These are phyloP conservation scores for Drosophila chauvacae DNA, from an alignment of 1,140 invertebrate genomes.

Conservation along the genomic window DNA sequence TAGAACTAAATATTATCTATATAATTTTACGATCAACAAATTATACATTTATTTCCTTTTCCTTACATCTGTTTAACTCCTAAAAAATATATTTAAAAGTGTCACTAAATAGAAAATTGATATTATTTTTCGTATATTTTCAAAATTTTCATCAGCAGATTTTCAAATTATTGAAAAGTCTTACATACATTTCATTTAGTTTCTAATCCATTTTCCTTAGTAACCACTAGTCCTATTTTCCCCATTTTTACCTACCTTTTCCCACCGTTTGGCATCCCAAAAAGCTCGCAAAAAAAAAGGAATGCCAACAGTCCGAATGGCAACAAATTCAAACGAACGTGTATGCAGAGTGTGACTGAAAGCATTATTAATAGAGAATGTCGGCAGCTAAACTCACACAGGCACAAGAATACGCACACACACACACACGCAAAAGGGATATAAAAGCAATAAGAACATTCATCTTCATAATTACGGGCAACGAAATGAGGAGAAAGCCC, in stretches of 20 bases:
- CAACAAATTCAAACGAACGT: constrained; percentile 74
- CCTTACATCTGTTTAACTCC: no score
- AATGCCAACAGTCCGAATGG: constrained; percentile 56
- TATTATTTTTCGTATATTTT: no score
- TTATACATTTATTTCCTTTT: no score
- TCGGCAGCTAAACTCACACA: constrained; percentile 57
- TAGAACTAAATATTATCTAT: no score
- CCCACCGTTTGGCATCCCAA: constrained; percentile 37
- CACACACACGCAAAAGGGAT: constrained; percentile 56
- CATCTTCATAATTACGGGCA: constrained; percentile 77
- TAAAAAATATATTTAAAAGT: no score
- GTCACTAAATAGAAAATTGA: no score
- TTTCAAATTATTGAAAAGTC: no score
- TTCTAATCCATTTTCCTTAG: background rate
- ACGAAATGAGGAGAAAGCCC: constrained; percentile 24
- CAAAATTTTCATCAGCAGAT: no score
- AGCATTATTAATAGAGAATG: constrained; percentile 82
- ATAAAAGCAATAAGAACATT: constrained; percentile 82
- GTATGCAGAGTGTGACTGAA: constrained; percentile 82
- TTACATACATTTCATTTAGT: background rate
- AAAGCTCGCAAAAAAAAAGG: constrained; percentile 3
- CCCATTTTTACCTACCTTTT: background rate
- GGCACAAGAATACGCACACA: constrained; percentile 23
- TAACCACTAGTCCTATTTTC: background rate
- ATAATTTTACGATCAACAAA: no score